Conservation (phyloP, 1,140 invertebrate genomes). For the Drosophila pseudoananassae region DNA sequence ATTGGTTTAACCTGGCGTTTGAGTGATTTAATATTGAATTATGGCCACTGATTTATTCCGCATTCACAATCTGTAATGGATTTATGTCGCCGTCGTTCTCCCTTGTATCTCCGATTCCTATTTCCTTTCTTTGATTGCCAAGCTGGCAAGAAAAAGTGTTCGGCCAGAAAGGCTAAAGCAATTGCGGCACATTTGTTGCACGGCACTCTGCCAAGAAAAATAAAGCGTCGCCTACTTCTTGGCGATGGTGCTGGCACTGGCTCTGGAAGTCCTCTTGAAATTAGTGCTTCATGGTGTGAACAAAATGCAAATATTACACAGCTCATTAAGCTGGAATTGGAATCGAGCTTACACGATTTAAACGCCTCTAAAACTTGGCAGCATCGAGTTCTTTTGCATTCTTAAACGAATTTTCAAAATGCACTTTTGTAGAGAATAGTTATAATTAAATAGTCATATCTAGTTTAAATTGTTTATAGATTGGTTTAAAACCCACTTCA, state of each 20-base stretch:
- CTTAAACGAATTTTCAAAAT: background rate
- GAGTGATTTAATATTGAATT: conserved; percentile 82
- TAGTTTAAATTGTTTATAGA: background rate
- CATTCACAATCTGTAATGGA: conserved; percentile 65
- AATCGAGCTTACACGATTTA: conserved; percentile 44
- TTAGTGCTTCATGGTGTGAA: conserved; percentile 70
- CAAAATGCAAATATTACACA: conserved; percentile 80
- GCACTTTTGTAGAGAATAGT: background rate
- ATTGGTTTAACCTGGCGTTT: conserved; percentile 79
- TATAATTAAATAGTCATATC: too few species aligned
- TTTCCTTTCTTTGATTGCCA: conserved; percentile 22
- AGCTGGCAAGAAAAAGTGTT: conserved; percentile 14
- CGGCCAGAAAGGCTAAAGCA: conserved; percentile 32
- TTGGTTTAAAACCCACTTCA: background rate
- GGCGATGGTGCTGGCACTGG: conserved; percentile 16
- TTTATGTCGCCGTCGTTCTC: conserved; percentile 52
- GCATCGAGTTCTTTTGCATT: background rate
- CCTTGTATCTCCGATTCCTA: background rate
- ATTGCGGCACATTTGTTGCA: conserved; percentile 24
- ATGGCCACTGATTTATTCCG: conserved; percentile 66
- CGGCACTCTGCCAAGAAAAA: conserved; percentile 71
- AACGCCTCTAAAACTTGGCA: conserved; percentile 47
- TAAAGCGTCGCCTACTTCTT: conserved; percentile 52
- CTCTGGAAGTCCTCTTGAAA: conserved; percentile 22
- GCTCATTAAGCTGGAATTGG: conserved; percentile 75